Base-by-base conservation (phyloP, 1,140 invertebrate species). In the Metopolophium dirhodum region DNA sequence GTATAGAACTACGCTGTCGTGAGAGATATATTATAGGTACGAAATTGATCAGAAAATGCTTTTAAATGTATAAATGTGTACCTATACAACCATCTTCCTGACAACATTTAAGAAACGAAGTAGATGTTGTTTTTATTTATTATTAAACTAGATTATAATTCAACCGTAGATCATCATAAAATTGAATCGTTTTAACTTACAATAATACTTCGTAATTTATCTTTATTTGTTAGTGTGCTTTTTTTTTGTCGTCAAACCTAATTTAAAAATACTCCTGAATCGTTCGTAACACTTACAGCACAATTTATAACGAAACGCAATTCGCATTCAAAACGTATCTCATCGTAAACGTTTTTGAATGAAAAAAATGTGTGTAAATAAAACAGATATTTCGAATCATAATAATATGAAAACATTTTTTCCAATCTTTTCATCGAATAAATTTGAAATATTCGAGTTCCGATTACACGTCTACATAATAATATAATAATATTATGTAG, bases 1-100 rank as follows among this genome's bases (percentile, higher is more conserved):
- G 6, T 6, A 18, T 11, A n/a, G 14, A 68, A 68, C 0, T 30
- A 9, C 0, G 30, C 0, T 11, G 30, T 0, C n/a, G n/a, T 14
- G 61, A n/a, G n/a, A n/a, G 9, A n/a, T n/a, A 30, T n/a, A n/a
- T n/a, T n/a, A n/a, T 68, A 30, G 11, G 51, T 54, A 7, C n/a
- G 30, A 9, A 77, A 77, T n/a, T 77, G 6, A 77, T 77, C 14
- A 77, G 0, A 77, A 77, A n/a, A 35, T 18, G 11, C 11, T 11
- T 68, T 68, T 30, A 30, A 68, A 68, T 68, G 7, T 68, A 30
- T 68, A 68, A 68, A 68, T n/a, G 4, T 68, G 30, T n/a, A 68
- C 57, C 14, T 61, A 26, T 49, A 61, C 26, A 61, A 0, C 4
- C 8, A 68, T 68, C n/a, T n/a, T 30, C 30, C 30, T 30, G 9